Base-by-base conservation (phyloP, 2,888 invertebrate genomes). In the Sphaerophoria taeniata region DNA sequence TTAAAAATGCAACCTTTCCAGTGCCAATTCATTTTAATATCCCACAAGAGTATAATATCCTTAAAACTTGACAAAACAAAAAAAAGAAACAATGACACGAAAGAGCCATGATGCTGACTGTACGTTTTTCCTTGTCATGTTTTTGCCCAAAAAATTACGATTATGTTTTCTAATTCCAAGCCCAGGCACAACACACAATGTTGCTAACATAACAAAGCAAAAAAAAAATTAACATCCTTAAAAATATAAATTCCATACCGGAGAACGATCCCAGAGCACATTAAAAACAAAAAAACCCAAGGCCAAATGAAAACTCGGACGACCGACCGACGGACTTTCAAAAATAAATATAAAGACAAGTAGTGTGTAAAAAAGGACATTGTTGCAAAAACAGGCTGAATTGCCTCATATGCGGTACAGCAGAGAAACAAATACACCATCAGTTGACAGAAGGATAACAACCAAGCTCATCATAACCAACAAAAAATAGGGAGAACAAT, bases 1-100 rank as follows among this genome's bases (percentile, higher is more conserved):
- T 82, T 82, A 67, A 67, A 82, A 82, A 82, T 72, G 63, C 80
- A 80, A 49, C 53, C 55, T 47, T 53, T n/a, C 53, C 61, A 74
- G 39, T 47, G 74, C 61, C 76, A 34, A 75, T 51, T 58, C 81
- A 16, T 4, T 71, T 76, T 81, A 49, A 67, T 71, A 16, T 16
- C 56, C 9, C 81, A 58, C 70, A n/a, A 14, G 81, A 60, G 81
- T 39, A 51, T 34, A 74, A 71, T 71, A 63, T 31, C 63, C 12
- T 6, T 43, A 39, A 74, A 75, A 43, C 14, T 58, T 39, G 58
- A 51, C 6, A 6, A 34, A n/a, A 39, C 36, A 67, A 34, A 36
- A 67, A 33, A 67, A 39, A 39, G 16, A 34, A 24, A 49, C 3
- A 2, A 14, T 24, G 6, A 60, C 4, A 63, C 47, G 65, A 67